These are phyloP conservation scores for Anticlea derivata DNA, from an alignment of 2,888 invertebrate species.

Conservation along the genomic window DNA sequence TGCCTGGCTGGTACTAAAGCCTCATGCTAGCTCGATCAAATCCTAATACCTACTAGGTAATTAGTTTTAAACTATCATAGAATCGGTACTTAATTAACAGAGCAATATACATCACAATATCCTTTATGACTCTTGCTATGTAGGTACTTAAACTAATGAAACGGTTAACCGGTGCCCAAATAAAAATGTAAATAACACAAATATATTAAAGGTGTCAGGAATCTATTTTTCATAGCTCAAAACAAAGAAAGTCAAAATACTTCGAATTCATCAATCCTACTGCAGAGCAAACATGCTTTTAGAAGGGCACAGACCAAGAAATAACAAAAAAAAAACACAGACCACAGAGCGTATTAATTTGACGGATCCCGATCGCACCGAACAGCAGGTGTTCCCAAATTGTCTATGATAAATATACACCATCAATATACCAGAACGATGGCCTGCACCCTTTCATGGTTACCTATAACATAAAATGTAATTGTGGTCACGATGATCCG, in stretches of 20 bases:
- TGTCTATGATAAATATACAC: slow-evolving; percentile 75
- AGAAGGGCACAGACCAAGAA: slow-evolving; percentile 30
- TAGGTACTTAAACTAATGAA: not conserved
- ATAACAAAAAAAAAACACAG: slow-evolving; percentile 10
- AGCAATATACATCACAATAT: no score
- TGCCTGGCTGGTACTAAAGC: not conserved
- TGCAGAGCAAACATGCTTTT: slow-evolving; percentile 43
- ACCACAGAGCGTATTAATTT: slow-evolving; percentile 59
- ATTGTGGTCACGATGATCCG: slow-evolving; percentile 62
- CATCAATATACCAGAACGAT: slow-evolving; percentile 65
- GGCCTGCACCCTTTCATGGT: slow-evolving; percentile 65
- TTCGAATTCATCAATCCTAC: slow-evolving; percentile 35
- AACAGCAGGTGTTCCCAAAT: slow-evolving; percentile 80
- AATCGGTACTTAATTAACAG: no score
- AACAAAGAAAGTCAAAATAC: slow-evolving; percentile 29
- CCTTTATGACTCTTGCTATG: no score
- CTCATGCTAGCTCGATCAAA: not conserved
- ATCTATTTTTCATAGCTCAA: slow-evolving; percentile 26
- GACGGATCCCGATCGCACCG: slow-evolving; percentile 49
- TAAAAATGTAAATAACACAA: not conserved
- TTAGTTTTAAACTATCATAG: no score
- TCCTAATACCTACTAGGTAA: no score
- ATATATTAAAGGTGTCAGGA: slow-evolving; percentile 31
- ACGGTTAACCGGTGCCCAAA: not conserved
- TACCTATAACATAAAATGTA: slow-evolving; percentile 58